Percentiles rank a stretch among this genome's conserved stretches.
phyloP scores from a whole-genome alignment of 2,888 invertebrate species.

The Ennomos quercinarius region DNA sequence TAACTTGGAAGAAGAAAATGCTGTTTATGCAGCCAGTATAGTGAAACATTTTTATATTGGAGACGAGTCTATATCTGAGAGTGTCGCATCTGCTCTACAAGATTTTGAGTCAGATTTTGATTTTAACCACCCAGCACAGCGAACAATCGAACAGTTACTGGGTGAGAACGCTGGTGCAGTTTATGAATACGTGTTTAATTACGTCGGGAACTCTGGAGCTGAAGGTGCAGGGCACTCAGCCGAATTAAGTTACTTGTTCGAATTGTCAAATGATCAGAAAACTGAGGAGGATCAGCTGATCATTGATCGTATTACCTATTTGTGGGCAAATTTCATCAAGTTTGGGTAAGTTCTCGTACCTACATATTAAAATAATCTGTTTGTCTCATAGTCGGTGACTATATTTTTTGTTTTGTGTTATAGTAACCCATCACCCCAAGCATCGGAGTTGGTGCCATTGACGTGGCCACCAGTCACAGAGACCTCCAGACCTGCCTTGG shows the following conservation, averaged over 20 bases:
- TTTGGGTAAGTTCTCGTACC: conserved; percentile 61
- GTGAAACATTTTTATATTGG: conserved; percentile 73
- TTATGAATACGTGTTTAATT: conserved; percentile 71
- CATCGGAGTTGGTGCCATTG: conserved; percentile 58
- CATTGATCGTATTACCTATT: conserved; percentile 59
- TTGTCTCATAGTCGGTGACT: neutral
- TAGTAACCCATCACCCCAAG: conserved; percentile 70
- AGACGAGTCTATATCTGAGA: conserved; percentile 59
- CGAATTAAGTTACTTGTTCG: conserved; percentile 70
- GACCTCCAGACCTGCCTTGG: conserved; percentile 61
- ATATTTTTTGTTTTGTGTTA: conserved; percentile 9
- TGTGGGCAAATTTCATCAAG: conserved; percentile 78
- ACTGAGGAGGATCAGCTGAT: conserved; percentile 60
- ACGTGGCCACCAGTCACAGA: conserved; percentile 60
- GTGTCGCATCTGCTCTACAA: conserved; percentile 54
- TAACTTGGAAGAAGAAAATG: conserved; percentile 58
- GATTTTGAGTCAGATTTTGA: conserved; percentile 72
- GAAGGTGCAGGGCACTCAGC: conserved; percentile 61
- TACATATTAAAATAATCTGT: neutral
- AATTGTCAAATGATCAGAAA: conserved; percentile 39
- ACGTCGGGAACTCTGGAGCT: conserved; percentile 52
- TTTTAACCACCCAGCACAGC: conserved; percentile 68
- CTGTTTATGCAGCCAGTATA: conserved; percentile 53
- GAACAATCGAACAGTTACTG: conserved; percentile 61
- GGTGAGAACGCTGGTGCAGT: conserved; percentile 65